Base-by-base conservation (phyloP, 1,140 invertebrate genomes). In the Hypothenemus hampei region DNA sequence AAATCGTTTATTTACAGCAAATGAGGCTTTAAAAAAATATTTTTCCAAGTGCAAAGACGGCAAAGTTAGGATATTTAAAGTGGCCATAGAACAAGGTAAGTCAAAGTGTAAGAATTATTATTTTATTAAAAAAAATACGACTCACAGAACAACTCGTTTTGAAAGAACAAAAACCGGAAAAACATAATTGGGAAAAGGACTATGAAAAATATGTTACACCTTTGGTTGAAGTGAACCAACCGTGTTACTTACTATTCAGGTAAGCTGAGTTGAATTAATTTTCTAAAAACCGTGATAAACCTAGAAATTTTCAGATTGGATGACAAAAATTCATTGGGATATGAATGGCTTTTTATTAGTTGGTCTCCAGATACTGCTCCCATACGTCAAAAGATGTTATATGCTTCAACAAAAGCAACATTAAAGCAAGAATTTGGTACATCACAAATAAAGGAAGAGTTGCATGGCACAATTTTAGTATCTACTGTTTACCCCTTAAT, bases 321-420 rank as follows among this genome's bases (percentile, higher is more conserved):
- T 69, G 76, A 78, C 18, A 84, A 82, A 66, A 85, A 84, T 65
- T 82, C 86, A 51, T 77, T 83, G 3, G 87, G 88, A 6, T 87
- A 93, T 73, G 88, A 96, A 65, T 99, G 96, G 96, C 69, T 98
- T 0, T 80, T 98, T 10, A 88, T 99, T 36, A 89, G 86, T 61
- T 99, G 93, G 91, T 93, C 87, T 18, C 95, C 95, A 3, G 95
- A 98, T 67, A 82, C 81, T 59, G 87, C 93, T 7, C 82, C 85
- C 6, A 85, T 94, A 3, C 79, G 95, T 56, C 87, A 98, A 66
- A 99, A 99, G 76, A 99, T 99, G 97, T 77, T 99, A 23, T 98
- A 98, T 72, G 97, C 97, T 0, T 97, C 95, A 0, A 99, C 97
- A 0, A 95, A 97, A 76, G 93, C 97, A 2, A 99, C 96, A 1